These are phyloP conservation scores for Hermaeophaga mercurialis DNA, from an alignment of 2,888 invertebrate species.

Conservation along the genomic window DNA sequence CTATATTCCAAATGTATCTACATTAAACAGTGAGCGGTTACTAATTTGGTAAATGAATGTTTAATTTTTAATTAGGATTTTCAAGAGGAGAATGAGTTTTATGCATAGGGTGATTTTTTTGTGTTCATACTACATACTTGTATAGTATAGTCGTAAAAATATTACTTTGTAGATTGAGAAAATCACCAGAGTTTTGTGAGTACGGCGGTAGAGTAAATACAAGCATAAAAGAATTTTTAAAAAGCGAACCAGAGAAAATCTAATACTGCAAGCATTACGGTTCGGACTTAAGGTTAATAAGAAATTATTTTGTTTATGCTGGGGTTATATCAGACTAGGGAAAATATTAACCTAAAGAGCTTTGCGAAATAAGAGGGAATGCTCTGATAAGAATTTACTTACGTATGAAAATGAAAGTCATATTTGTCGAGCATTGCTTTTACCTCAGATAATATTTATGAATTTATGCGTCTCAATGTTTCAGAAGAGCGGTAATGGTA, in stretches of 20 bases:
- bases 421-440: conserved; percentile 21
- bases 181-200: background rate
- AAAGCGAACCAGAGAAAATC: conserved; percentile 19
- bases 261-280: conserved; percentile 23
- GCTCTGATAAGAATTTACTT: conserved; percentile 31
- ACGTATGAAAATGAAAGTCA: conserved; percentile 28
- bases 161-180: background rate
- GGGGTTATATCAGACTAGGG: conserved; percentile 19
- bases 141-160: background rate
- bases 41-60: too few relatives aligned
- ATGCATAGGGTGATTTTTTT: conserved; percentile 1
- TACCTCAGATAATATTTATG: conserved; percentile 19
- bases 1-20: too few relatives aligned
- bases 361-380: conserved; percentile 25
- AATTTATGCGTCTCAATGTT: conserved; percentile 11
- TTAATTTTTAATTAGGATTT: too few relatives aligned
- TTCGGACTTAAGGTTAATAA: conserved; percentile 33
- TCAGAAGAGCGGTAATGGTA: background rate
- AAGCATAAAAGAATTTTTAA: conserved; percentile 17
- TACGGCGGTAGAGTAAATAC: conserved; percentile 7
- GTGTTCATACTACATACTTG: background rate
- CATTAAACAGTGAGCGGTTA: too few relatives aligned
- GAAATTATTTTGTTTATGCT: conserved; percentile 33
- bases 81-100: too few relatives aligned
- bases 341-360: conserved; percentile 30